phyloP scores from a whole-genome alignment of 2,797 vertebrate genomes.

The Alca torda region DNA sequence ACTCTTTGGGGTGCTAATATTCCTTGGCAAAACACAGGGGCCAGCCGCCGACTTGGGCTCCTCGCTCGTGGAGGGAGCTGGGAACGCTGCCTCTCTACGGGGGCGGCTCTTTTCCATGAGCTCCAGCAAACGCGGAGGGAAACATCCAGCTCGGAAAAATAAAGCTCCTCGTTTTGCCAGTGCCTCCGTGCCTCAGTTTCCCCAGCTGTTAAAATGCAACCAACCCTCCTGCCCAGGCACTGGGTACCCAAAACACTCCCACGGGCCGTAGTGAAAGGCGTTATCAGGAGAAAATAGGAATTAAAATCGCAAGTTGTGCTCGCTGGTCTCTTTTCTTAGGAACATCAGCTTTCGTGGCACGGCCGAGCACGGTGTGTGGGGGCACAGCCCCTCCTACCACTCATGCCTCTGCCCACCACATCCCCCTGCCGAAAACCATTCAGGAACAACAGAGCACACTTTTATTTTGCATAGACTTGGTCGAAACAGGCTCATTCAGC shows the following conservation, averaged over 20 bases:
- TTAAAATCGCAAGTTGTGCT: background rate
- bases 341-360: background rate
- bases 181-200: background rate
- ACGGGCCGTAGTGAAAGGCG: rapidly evolving
- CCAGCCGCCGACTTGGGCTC: background rate
- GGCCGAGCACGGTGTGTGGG: rapidly evolving
- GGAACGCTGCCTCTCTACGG: background rate
- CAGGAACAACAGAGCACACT: background rate
- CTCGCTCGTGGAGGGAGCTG: background rate
- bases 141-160: background rate
- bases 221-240: background rate
- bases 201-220: background rate
- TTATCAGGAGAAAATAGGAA: background rate
- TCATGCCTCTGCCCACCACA: background rate
- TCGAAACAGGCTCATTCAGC: background rate
- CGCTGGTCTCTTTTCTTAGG: background rate
- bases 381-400: background rate
- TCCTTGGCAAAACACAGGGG: background rate
- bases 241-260: background rate
- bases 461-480: background rate
- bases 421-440: background rate
- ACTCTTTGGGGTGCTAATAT: slow-evolving; percentile 14
- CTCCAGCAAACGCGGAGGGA: background rate
- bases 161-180: background rate
- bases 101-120: background rate